phyloP scores from a whole-genome alignment of 1,140 invertebrate genomes.

The Pentalonia nigronervosa region DNA sequence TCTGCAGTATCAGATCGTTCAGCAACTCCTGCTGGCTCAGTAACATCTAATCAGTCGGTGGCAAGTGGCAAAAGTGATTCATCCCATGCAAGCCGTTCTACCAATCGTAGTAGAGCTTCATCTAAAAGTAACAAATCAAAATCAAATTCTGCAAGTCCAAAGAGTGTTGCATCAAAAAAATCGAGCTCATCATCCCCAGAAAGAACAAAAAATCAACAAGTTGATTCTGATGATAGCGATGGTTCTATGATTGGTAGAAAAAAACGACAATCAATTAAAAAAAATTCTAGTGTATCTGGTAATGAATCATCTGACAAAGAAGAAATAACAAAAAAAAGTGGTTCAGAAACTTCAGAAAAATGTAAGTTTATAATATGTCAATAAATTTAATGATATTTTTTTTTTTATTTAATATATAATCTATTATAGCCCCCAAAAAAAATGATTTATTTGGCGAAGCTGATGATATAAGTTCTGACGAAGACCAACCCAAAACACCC shows the following conservation, averaged over 20 bases:
- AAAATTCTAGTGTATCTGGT: constrained; percentile 50
- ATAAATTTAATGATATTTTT: constrained; percentile 1
- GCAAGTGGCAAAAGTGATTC: constrained; percentile 43
- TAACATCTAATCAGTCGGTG: constrained; percentile 48
- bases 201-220: not conserved
- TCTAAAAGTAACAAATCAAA: constrained; percentile 54
- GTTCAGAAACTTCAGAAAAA: constrained; percentile 63
- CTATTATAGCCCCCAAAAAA: constrained; percentile 69
- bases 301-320: constrained; percentile 64
- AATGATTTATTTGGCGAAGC: constrained; percentile 92
- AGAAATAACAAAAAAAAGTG: constrained; percentile 64
- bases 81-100: constrained; percentile 41
- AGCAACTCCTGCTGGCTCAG: constrained; percentile 53
- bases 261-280: constrained; percentile 52
- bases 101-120: constrained; percentile 43
- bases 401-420: constrained; percentile 39
- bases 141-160: constrained; percentile 39
- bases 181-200: constrained; percentile 39
- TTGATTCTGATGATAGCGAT: not conserved
- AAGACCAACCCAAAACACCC: constrained; percentile 71
- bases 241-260: constrained; percentile 60
- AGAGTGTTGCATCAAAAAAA: constrained; percentile 36
- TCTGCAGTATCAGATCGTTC: constrained; percentile 62
- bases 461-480: constrained; percentile 86
- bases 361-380: constrained; percentile 40